Evolutionary conservation across 1,140 invertebrate genomes (phyloP).

Genomic region (Procambarus clarkii): DNA sequence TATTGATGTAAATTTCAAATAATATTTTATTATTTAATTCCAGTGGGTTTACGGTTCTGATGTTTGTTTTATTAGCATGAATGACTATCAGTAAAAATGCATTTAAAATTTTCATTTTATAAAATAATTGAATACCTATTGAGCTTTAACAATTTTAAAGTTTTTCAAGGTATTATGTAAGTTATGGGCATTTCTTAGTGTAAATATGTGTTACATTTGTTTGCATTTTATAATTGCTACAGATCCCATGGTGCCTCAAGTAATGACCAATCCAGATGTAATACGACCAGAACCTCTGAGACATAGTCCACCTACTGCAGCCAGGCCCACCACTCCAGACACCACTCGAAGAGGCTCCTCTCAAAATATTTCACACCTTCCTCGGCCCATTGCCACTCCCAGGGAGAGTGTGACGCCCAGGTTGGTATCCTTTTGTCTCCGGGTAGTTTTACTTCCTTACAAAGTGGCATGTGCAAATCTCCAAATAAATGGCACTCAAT

Average conservation of each 20-base stretch:
- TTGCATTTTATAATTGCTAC: not conserved
- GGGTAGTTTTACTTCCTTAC: too few relatives aligned
- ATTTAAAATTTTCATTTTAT: too few relatives aligned
- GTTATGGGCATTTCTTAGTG: not conserved
- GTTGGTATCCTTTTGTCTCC: not conserved
- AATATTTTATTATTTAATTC: too few relatives aligned
- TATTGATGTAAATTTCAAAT: too few relatives aligned
- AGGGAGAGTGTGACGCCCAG: slow-evolving; percentile 48
- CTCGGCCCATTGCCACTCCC: slow-evolving; percentile 52
- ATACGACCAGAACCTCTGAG: slow-evolving; percentile 54
- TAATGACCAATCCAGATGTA: slow-evolving; percentile 56
- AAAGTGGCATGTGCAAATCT: too few relatives aligned
- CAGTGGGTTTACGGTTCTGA: too few relatives aligned
- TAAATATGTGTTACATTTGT: not conserved
- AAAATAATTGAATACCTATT: not conserved
- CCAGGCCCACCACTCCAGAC: slow-evolving; percentile 46
- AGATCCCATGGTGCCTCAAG: slow-evolving; percentile 67
- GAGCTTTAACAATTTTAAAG: too few relatives aligned
- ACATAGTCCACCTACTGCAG: slow-evolving; percentile 21
- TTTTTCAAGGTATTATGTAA: not conserved
- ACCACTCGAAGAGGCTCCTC: slow-evolving; percentile 44
- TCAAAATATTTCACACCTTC: slow-evolving; percentile 52
- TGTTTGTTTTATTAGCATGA: too few relatives aligned
- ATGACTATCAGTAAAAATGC: too few relatives aligned
- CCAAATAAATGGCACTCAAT: too few relatives aligned